phyloP scores from a whole-genome alignment of 2,113 vertebrate genomes.

The Cryptomyrus ogoouensis region DNA sequence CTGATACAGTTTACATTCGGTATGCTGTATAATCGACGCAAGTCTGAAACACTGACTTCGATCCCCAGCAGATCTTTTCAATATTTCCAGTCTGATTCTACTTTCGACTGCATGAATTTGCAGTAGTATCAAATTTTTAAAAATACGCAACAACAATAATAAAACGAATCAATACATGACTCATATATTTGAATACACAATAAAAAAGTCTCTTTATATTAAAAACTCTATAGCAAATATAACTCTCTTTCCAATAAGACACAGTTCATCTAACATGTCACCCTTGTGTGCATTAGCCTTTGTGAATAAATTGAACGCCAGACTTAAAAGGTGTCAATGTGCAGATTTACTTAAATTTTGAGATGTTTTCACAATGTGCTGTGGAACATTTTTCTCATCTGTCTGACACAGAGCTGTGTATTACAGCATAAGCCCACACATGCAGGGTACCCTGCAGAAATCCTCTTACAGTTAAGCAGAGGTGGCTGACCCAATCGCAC shows the following conservation, averaged over 20 bases:
- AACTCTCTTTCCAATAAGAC: not conserved
- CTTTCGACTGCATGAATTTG: not conserved
- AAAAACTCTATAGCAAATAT: not conserved
- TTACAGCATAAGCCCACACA: not conserved
- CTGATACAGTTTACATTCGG: not conserved
- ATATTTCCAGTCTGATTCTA: not conserved
- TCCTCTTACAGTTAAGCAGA: not conserved
- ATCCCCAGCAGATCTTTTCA: constrained; percentile 22
- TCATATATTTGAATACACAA: not conserved
- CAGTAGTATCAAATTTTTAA: not conserved
- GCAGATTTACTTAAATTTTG: not conserved
- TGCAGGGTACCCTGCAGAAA: not conserved
- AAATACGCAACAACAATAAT: not conserved
- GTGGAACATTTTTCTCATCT: not conserved
- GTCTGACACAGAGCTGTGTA: not conserved
- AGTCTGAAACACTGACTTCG: constrained; percentile 43
- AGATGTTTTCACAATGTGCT: not conserved
- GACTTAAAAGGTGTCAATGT: not conserved
- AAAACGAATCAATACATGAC: not conserved
- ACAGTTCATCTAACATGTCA: not conserved
- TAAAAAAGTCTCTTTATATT: not conserved
- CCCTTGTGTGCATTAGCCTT: not conserved
- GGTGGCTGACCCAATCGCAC: not conserved
- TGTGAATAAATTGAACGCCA: not conserved
- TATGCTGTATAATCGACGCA: constrained; percentile 24